Percentiles rank a stretch among this genome's conserved stretches.
Conservation (phyloP, 2,888 invertebrate species). For the Graphium colonna region DNA sequence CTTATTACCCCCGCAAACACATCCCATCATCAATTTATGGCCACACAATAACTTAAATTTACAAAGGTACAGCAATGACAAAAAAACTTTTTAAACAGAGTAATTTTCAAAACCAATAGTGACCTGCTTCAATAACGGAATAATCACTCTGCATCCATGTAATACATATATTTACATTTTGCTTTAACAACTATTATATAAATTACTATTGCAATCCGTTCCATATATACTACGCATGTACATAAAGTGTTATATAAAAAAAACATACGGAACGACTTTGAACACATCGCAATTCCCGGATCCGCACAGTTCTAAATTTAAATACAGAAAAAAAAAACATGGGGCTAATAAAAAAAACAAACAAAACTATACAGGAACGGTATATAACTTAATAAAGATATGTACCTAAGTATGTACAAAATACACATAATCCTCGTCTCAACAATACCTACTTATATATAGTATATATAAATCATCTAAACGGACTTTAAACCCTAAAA, state of each 20-base stretch:
- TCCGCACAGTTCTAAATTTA: slow-evolving; percentile 44
- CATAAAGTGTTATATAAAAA: slow-evolving; percentile 45
- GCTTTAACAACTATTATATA: slow-evolving; percentile 71
- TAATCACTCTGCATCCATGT: slow-evolving; percentile 45
- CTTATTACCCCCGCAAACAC: slow-evolving; percentile 42
- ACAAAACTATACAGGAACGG: slow-evolving; percentile 74
- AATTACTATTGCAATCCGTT: slow-evolving; percentile 79
- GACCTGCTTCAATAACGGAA: slow-evolving; percentile 30
- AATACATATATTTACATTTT: slow-evolving; percentile 70
- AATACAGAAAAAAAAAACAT: slow-evolving; percentile 36
- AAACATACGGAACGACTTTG: slow-evolving; percentile 50
- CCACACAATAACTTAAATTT: slow-evolving; percentile 74
- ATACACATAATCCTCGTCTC: slow-evolving; percentile 68
- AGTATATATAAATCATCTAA: slow-evolving; percentile 53
- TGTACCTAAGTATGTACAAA: slow-evolving; percentile 61
- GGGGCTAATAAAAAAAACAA: slow-evolving; percentile 32
- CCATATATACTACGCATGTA: slow-evolving; percentile 71
- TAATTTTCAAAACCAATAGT: slow-evolving; percentile 30
- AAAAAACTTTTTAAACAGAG: slow-evolving; percentile 46
- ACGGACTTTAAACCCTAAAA: slow-evolving; percentile 63
- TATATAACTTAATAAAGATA: slow-evolving; percentile 61
- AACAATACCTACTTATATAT: slow-evolving; percentile 61
- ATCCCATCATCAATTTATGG: slow-evolving; percentile 58
- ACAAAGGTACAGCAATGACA: slow-evolving; percentile 61
- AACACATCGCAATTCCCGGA: slow-evolving; percentile 77